Evolutionary conservation across 2,113 vertebrate genomes (phyloP), one percentile per base, ranked within the genome.

Genomic region (Carassius carassius): DNA sequence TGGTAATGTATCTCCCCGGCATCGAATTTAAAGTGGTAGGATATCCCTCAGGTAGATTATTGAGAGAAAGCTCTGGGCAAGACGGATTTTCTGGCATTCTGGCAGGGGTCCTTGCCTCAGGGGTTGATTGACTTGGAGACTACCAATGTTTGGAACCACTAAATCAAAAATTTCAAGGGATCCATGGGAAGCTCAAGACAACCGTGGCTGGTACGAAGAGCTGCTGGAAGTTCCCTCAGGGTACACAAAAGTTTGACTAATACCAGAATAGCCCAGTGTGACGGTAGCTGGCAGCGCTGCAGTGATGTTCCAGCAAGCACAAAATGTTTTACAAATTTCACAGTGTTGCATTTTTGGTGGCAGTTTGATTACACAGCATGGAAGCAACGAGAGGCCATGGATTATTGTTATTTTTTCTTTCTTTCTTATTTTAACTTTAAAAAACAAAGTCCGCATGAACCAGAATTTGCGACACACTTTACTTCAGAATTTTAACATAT

Each of bases 81-180:
- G 82, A 73, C 44, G 88, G 91, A 90, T 91, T 89, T 89, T 92
- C 87, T 90, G 89, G 91, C 91, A 86, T 88, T 90, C 85, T 90
- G 88, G 89, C 86, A 84, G 89, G 89, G 89, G 87, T 62, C 60
- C 11, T 79, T 21, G 29, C 75, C 63, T 85, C n/a, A 35, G 76
- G 83, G 32, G 13, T 17, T 54, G 83, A 5, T 87, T 81, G 88
- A 91, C 83, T 86, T 69, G 9, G 11, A 90, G 91, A 82, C 86
- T 51, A 74, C 0, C 69, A 85, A 90, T 78, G 67, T 72, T 79
- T 56, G 76, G 49, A 85, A 72, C 37, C 75, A 60, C 35, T 58
- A 29, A 63, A 70, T 47, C 23, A 32, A 12, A 81, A 12, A 81
- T 44, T 51, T 81, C 77, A 44, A 21, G 54, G 16, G 19, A 11